phyloP scores from a whole-genome alignment of 2,888 invertebrate species.

The Nomada ferruginata region DNA sequence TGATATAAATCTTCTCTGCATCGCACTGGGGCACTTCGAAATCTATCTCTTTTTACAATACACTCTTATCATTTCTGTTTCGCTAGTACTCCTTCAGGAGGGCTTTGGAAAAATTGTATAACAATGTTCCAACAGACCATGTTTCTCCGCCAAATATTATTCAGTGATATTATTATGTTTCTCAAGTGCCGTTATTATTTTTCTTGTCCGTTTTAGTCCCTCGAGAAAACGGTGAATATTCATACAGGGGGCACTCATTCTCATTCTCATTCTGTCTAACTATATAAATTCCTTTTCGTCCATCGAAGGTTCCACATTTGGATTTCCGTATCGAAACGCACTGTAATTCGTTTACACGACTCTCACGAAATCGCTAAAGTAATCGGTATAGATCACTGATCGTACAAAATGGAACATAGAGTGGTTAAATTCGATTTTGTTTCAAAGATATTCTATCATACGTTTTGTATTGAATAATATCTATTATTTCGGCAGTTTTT shows the following conservation, averaged over 20 bases:
- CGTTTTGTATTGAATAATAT: not conserved
- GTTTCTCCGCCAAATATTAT: not conserved
- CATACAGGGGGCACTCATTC: not conserved
- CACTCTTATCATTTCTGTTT: not conserved
- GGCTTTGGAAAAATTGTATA: not conserved
- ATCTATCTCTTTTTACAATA: conserved; percentile 33
- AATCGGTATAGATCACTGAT: not conserved
- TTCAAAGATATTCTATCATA: no score
- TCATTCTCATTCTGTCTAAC: not conserved
- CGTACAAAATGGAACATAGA: conserved; percentile 9
- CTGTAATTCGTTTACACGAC: not conserved
- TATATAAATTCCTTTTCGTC: conserved; percentile 1
- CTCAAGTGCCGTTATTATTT: not conserved
- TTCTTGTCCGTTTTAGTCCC: not conserved
- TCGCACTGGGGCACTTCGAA: conserved; percentile 57
- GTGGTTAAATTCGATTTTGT: not conserved
- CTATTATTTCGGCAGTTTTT: not conserved
- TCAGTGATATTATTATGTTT: not conserved
- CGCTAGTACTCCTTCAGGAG: not conserved
- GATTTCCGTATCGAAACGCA: no score
- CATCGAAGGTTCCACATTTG: not conserved
- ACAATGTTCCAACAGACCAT: not conserved
- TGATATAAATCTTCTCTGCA: conserved; percentile 50
- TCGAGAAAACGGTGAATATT: conserved; percentile 9
- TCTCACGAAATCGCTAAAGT: not conserved